Conservation (phyloP, 2,888 invertebrate genomes). For the Phaedon cochleariae region DNA sequence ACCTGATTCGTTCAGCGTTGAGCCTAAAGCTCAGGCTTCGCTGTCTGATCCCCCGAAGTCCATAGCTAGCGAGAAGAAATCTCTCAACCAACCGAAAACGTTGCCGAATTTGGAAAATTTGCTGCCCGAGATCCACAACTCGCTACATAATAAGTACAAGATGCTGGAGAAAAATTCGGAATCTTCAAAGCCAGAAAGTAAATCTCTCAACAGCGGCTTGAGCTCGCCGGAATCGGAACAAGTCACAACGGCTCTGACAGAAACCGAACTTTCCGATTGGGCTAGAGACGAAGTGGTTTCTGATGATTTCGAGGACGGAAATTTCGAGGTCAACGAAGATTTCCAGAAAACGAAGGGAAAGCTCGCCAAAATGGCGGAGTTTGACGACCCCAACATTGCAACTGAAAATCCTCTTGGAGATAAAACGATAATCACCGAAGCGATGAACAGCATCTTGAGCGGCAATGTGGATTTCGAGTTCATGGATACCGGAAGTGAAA, state of each 20-base stretch:
- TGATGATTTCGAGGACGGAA: slow-evolving; percentile 76
- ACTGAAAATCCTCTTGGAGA: slow-evolving; percentile 59
- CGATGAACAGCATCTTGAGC: slow-evolving; percentile 51
- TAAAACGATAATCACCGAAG: slow-evolving; percentile 50
- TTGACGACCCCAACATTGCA: slow-evolving; percentile 56
- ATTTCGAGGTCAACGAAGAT: slow-evolving; percentile 61
- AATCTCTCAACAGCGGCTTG: slow-evolving; percentile 58
- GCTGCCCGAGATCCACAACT: slow-evolving; percentile 51
- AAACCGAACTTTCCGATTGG: slow-evolving; percentile 91
- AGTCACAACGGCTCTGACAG: slow-evolving; percentile 78
- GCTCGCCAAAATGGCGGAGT: slow-evolving; percentile 48
- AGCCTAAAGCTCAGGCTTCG: slow-evolving; percentile 11
- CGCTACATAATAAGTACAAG: slow-evolving; percentile 48
- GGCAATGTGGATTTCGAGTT: slow-evolving; percentile 82
- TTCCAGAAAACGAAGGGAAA: slow-evolving; percentile 19
- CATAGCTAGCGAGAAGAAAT: slow-evolving; percentile 58
- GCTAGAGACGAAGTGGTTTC: slow-evolving; percentile 82
- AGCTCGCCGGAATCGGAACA: slow-evolving; percentile 71
- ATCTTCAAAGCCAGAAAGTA: slow-evolving; percentile 23
- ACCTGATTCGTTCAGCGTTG: slow-evolving; percentile 54
- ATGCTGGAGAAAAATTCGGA: slow-evolving; percentile 25
- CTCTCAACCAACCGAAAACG: slow-evolving; percentile 60
- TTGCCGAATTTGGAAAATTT: slow-evolving; percentile 54
- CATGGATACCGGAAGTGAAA: slow-evolving; percentile 86
- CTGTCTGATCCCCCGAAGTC: slow-evolving; percentile 52